Conservation (phyloP, 30 jellyfish, hydroid and myxozoan genomes). For the Mastigias papua region DNA sequence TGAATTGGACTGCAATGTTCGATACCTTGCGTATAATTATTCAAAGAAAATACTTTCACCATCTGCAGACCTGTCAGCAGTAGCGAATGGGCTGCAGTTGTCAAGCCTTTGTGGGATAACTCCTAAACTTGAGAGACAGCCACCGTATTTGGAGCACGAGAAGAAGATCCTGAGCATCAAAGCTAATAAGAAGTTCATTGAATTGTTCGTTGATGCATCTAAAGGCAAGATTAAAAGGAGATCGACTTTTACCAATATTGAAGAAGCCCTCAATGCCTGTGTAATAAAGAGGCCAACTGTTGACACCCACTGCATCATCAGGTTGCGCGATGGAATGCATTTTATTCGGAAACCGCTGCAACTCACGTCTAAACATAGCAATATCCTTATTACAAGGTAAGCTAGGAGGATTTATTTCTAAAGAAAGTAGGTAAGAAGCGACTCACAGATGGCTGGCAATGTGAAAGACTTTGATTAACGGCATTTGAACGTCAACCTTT, state of each 20-base stretch:
- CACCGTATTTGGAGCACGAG: constrained; percentile 50
- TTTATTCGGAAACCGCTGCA: constrained; percentile 39
- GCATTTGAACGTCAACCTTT: too few relatives aligned
- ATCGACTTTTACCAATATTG: constrained; percentile 76
- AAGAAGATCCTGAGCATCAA: constrained; percentile 14
- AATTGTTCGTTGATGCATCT: constrained; percentile 79
- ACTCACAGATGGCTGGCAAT: too few relatives aligned
- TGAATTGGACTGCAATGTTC: constrained; percentile 83
- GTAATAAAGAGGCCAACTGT: constrained; percentile 22
- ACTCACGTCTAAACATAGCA: constrained; percentile 64
- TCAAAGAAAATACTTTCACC: constrained; percentile 71
- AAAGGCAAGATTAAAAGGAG: background rate
- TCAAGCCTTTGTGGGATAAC: constrained; percentile 70
- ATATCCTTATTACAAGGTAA: constrained; percentile 57
- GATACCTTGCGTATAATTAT: constrained; percentile 83
- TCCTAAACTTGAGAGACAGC: constrained; percentile 31
- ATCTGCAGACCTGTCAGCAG: constrained; percentile 70
- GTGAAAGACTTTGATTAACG: too few relatives aligned
- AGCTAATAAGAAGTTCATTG: background rate
- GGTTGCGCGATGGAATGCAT: constrained; percentile 72
- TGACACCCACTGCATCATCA: constrained; percentile 52
- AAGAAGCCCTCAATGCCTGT: constrained; percentile 83
- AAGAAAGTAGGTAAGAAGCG: background rate
- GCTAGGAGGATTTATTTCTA: background rate
- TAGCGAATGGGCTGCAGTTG: constrained; percentile 88